Evolutionary conservation across 2,888 invertebrate genomes (phyloP).

Genomic region (Ophion ventricosus): DNA sequence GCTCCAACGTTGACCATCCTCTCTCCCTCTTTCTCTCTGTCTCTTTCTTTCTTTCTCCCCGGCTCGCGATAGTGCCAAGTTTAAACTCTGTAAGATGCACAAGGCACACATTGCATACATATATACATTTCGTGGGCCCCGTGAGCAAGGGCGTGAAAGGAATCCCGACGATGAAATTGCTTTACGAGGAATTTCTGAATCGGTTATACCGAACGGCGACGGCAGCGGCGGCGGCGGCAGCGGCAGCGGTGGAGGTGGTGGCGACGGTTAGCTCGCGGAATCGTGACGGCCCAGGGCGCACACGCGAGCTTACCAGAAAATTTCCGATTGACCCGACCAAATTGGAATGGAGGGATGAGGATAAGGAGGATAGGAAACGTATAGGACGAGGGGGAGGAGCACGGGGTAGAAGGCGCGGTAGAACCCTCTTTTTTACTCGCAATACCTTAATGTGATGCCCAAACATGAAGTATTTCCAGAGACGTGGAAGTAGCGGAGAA

Average conservation of each 20-base stretch:
- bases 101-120: constrained; percentile 8
- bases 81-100: background rate
- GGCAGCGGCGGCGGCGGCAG: constrained; percentile 20
- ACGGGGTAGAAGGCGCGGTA: constrained; percentile 69
- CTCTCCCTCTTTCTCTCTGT: constrained; percentile 17
- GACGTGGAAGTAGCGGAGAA: background rate
- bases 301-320: constrained; percentile 83
- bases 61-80: constrained; percentile 2
- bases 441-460: constrained; percentile 65
- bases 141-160: constrained; percentile 76
- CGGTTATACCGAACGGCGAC: constrained; percentile 79
- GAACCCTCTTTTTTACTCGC: constrained; percentile 75
- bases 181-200: constrained; percentile 81
- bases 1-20: constrained; percentile 16
- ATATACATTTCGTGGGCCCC: constrained; percentile 53
- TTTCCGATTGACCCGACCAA: constrained; percentile 82
- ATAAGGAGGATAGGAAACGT: constrained; percentile 34
- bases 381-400: constrained; percentile 71
- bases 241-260: constrained; percentile 35
- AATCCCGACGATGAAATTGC: constrained; percentile 81
- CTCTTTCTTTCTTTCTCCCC: background rate
- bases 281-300: constrained; percentile 83
- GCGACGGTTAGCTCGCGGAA: constrained; percentile 79
- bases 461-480: constrained; percentile 34
- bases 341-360: constrained; percentile 73